phyloP scores from a whole-genome alignment of 1,140 invertebrate genomes.

The Ooceraea biroi region DNA sequence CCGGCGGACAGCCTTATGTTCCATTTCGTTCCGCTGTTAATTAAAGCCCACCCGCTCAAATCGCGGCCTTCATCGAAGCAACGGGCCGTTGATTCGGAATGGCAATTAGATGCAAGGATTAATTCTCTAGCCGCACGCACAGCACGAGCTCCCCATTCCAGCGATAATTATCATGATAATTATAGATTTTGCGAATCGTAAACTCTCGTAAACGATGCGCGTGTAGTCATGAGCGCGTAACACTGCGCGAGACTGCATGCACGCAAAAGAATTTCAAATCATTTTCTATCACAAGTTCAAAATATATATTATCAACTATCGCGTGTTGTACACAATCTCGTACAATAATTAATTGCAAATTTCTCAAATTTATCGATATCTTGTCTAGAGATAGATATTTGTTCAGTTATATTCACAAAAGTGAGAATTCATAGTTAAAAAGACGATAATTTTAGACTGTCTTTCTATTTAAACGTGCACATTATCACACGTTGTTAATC shows the following conservation, averaged over 20 bases:
- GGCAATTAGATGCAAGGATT: slow-evolving; percentile 43
- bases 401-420: neutral
- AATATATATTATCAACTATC: too few species aligned
- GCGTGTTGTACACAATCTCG: too few species aligned
- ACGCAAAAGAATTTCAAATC: neutral
- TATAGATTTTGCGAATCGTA: slow-evolving; percentile 52
- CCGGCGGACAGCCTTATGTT: slow-evolving; percentile 62
- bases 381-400: neutral
- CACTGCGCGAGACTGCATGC: neutral
- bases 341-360: too few species aligned
- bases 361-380: too few species aligned
- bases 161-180: slow-evolving; percentile 39
- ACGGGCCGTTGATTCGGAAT: slow-evolving; percentile 22
- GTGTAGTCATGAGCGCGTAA: neutral
- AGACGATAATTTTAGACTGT: neutral
- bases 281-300: neutral
- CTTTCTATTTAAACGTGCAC: neutral
- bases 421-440: neutral
- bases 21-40: slow-evolving; percentile 28
- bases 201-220: slow-evolving; percentile 27
- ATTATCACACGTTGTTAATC: neutral
- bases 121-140: slow-evolving; percentile 16
- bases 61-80: slow-evolving; percentile 26
- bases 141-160: neutral
- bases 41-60: slow-evolving; percentile 37